Evolutionary conservation across 1,140 invertebrate species (phyloP), one percentile per base, ranked within the genome.

Genomic region (Hyphantria cunea): DNA sequence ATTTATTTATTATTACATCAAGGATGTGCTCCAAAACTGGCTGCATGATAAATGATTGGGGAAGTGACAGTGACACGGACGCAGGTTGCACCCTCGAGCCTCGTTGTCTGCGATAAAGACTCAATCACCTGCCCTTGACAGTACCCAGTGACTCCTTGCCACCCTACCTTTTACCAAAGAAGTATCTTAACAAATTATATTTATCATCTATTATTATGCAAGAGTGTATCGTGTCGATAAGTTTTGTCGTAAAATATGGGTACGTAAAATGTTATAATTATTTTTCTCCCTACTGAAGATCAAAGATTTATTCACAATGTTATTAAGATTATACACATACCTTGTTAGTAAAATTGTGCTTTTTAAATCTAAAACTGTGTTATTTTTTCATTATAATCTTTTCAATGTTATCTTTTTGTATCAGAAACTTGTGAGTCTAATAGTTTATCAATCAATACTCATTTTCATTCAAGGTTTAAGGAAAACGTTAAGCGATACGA

Each of bases 101-200:
- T 47, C 52, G 66, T 58, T 48, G 60, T 9, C 45, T 6, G 53
- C 64, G 64, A 74, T 80, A 74, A 74, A 70, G 73, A 72, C 72
- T 76, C 75, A 76, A 74, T 76, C 72, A 72, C 72, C 70, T 78
- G 75, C 51, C 64, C 69, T 65, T 72, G 74, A 75, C 78, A 78
- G 69, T 39, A 44, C 32, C 39, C 54, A 66, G 64, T 64, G 56
- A 63, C 70, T 72, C 48, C 61, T 58, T 37, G 12, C 49, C 32
- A 39, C 58, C 44, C 64, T 50, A 41, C 53, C 25, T 45, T 65
- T 47, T 72, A 74, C 67, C 50, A 51, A 63, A 45, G 55, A 61
- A 44, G 13, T 55, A 50, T 65, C 15, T 13, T 31, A 66, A 64
- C 61, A 75, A 68, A 64, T 68, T 66, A 66, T 68, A 65, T 73